A percentile compares a stretch with the other conserved stretches of the same genome.
phyloP scores from a whole-genome alignment of 2,888 invertebrate genomes.

The Linhomoeus sp. region DNA sequence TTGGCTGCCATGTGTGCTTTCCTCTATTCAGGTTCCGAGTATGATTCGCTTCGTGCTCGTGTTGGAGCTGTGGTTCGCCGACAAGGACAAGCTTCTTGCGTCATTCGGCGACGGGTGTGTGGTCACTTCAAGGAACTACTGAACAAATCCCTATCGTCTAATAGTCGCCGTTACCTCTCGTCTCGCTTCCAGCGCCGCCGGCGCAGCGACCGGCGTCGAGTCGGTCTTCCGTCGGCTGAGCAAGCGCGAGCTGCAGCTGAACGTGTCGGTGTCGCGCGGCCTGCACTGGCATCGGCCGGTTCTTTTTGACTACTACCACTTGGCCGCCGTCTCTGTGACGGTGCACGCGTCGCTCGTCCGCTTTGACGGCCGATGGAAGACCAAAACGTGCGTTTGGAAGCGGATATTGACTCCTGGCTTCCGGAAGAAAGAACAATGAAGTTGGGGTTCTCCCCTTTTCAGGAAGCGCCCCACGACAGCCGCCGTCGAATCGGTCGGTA shows the following conservation, averaged over 20 bases:
- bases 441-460: no score
- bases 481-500: no score
- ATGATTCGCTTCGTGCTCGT: constrained; percentile 64
- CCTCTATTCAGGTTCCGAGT: constrained; percentile 64
- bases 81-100: constrained; percentile 41
- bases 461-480: no score
- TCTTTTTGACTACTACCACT: constrained; percentile 86
- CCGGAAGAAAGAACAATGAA: no score
- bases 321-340: constrained; percentile 68
- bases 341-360: constrained; percentile 77
- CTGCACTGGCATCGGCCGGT: constrained; percentile 81
- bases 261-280: constrained; percentile 53
- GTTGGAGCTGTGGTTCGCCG: constrained; percentile 79
- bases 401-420: no score
- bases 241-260: constrained; percentile 53
- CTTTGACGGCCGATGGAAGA: constrained; percentile 38
- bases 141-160: no score
- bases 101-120: no score
- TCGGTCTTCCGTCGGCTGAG: constrained; percentile 39
- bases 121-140: no score
- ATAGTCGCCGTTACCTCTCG: no score
- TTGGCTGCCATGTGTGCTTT: no score
- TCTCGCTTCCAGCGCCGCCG: no score
- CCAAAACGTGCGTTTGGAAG: no score
- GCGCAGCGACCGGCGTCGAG: constrained; percentile 21